phyloP scores from a whole-genome alignment of 2,113 vertebrate genomes.

The Athene noctua region DNA sequence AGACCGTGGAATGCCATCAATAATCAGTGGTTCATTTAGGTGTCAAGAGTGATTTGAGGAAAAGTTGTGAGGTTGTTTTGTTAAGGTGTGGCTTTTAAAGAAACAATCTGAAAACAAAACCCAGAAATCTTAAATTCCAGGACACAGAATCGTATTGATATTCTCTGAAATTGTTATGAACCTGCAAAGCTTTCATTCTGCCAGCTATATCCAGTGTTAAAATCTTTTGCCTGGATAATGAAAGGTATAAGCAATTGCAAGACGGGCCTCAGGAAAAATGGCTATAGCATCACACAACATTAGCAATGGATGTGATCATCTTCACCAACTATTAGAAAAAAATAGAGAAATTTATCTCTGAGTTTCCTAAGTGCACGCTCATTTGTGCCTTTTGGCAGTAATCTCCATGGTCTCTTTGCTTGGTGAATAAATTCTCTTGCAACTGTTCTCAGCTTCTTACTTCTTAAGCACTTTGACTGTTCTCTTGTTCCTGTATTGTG shows the following conservation, averaged over 20 bases:
- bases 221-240: neutral
- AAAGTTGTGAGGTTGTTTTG: neutral
- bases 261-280: neutral
- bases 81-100: neutral
- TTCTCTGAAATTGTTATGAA: neutral
- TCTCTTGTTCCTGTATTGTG: neutral
- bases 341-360: neutral
- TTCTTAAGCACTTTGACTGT: neutral
- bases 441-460: neutral
- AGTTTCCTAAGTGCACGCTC: neutral
- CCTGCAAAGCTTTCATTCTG: neutral
- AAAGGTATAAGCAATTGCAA: neutral
- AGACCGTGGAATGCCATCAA: neutral
- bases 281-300: neutral
- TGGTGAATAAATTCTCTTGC: neutral
- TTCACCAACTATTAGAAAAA: neutral
- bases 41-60: neutral
- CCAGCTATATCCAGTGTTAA: neutral
- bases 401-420: neutral
- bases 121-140: neutral
- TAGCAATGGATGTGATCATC: neutral
- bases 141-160: neutral
- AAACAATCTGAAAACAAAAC: neutral
- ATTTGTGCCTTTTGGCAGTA: neutral
- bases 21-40: neutral